Evolutionary conservation across 2,113 vertebrate genomes (phyloP).

Genomic region (Zonotrichia leucophrys): DNA sequence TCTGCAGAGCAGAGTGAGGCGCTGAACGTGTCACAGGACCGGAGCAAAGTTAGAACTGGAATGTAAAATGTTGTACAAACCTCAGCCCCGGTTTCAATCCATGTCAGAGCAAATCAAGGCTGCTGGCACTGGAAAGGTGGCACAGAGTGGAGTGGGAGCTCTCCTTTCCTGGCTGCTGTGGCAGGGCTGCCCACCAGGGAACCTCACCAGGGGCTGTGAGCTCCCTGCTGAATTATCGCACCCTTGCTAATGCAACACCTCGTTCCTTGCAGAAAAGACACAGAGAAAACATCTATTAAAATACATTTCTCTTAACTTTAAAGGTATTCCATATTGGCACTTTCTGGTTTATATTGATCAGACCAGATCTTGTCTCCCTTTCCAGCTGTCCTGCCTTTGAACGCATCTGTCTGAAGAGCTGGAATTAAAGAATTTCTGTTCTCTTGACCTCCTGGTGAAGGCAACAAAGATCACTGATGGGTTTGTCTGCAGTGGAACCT

Average conservation of each 20-base stretch:
- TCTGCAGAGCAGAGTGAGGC: background rate
- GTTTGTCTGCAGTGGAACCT: background rate
- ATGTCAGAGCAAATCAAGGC: background rate
- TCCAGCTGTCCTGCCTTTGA: background rate
- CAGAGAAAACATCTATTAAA: background rate
- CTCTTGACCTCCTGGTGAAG: background rate
- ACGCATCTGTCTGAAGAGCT: background rate
- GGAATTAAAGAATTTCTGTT: background rate
- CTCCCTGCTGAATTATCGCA: too few relatives aligned
- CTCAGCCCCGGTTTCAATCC: background rate
- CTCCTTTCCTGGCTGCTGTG: background rate
- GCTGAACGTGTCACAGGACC: background rate
- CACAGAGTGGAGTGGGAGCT: rapidly evolving
- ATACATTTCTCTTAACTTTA: background rate
- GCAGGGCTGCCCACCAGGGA: background rate
- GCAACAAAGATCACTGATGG: background rate
- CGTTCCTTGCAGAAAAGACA: background rate
- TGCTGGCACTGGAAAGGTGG: background rate
- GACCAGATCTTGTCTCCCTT: background rate
- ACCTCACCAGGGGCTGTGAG: background rate
- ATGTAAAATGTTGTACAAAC: background rate
- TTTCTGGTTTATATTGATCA: background rate
- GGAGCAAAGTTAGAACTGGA: background rate
- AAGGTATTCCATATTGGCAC: background rate
- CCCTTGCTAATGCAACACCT: background rate